phyloP scores from a whole-genome alignment of 2,888 invertebrate genomes.

The Phlogophora meticulosa region DNA sequence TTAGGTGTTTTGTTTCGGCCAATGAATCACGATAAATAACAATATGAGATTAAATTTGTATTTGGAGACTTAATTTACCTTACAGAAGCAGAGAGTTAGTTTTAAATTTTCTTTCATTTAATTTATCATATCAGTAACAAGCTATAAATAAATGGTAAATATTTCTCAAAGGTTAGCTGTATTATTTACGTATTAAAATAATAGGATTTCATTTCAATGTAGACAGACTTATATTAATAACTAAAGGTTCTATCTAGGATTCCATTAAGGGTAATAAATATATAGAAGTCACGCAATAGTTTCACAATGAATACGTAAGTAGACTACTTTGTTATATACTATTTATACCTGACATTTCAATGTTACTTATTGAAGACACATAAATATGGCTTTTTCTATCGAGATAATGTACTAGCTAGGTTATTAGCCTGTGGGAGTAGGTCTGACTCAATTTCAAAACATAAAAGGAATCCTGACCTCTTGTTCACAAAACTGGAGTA shows the following conservation, averaged over 20 bases:
- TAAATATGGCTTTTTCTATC: slow-evolving; percentile 11
- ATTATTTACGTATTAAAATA: background rate
- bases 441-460: slow-evolving; percentile 21
- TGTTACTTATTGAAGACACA: background rate
- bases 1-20: too few relatives aligned
- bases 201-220: background rate
- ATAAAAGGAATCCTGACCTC: slow-evolving; percentile 17
- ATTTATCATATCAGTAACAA: too few relatives aligned
- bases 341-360: slow-evolving; percentile 6
- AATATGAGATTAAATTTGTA: too few relatives aligned
- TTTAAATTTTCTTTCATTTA: too few relatives aligned
- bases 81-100: too few relatives aligned
- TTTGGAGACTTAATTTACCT: too few relatives aligned
- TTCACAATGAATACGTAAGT: slow-evolving; percentile 21
- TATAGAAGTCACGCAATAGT: slow-evolving; percentile 39
- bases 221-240: slow-evolving; percentile 9
- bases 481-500: slow-evolving; percentile 7
- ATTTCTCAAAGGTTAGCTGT: background rate
- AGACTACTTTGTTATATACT: slow-evolving; percentile 1
- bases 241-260: slow-evolving; percentile 7
- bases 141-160: too few relatives aligned
- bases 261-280: slow-evolving; percentile 26
- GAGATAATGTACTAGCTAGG: background rate
- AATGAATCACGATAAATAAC: too few relatives aligned
- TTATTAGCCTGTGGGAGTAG: background rate